Conservation (phyloP, 53 echinoderm and acorn worm species). For the Patiria pectinifera region DNA sequence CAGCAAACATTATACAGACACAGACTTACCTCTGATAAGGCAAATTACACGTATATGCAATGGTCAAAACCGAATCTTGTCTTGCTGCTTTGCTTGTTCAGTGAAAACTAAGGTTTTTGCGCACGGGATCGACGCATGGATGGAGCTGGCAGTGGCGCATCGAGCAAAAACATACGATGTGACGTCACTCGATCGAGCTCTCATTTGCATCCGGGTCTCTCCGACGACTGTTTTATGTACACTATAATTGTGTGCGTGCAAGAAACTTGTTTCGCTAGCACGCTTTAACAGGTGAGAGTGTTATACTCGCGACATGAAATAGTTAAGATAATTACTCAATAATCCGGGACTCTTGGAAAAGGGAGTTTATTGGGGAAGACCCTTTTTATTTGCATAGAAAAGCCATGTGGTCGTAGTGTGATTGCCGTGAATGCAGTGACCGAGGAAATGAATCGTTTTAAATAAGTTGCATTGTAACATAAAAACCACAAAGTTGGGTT, state of each 20-base stretch:
- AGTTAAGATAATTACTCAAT: background rate
- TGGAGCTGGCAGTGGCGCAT: background rate
- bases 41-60: background rate
- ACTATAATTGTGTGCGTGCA: background rate
- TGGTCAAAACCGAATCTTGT: background rate
- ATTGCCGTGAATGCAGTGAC: too few relatives aligned
- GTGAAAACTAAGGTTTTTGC: background rate
- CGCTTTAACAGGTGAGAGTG: background rate
- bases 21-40: background rate
- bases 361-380: background rate
- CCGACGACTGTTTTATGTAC: constrained; percentile 43
- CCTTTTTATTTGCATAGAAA: too few relatives aligned
- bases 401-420: too few relatives aligned
- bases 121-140: background rate
- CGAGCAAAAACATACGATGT: constrained; percentile 47
- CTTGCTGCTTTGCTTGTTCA: background rate
- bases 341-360: background rate
- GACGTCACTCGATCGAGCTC: constrained; percentile 34
- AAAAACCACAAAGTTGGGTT: too few relatives aligned
- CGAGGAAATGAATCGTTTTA: too few relatives aligned
- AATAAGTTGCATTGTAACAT: too few relatives aligned
- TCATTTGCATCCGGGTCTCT: background rate
- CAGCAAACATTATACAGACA: too few relatives aligned
- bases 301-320: background rate
- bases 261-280: background rate